Base-by-base conservation (phyloP, 2,797 vertebrate genomes). In the Cyclura pinguis region DNA sequence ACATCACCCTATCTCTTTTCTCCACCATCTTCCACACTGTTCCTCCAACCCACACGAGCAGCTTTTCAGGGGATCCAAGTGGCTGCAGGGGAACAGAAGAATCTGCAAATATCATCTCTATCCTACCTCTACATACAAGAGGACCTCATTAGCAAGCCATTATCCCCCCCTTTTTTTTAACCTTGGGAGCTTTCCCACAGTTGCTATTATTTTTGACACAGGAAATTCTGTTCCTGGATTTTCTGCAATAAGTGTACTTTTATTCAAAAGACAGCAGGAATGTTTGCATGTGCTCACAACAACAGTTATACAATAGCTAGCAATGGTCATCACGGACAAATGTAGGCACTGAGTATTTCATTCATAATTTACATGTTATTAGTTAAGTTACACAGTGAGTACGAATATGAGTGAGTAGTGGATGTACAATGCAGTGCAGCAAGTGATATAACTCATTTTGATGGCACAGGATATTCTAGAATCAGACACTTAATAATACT, bases 381-480 rank as follows among this genome's bases (percentile, higher is more conserved):
- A 77, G 57, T 27, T 62, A 77, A 55, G 27, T 16, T 52, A 69
- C n/a, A 47, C 10, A n/a, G 27, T 38, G 12, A 80, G 32, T 27
- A 89, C 50, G 62, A 80, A 59, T 13, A 62, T 88, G 9, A 67
- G 2, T 57, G 78, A 47, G 42, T 4, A 52, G 8, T 27, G 29
- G 8, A 32, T 83, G 13, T 42, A n/a, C 4, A 59, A 83, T 38
- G 29, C 7, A 83, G 62, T 80, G 32, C 32, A 90, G 47, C 2
- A 81, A 38, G 27, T 86, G 78, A 86, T 50, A 64, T 2, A 80
- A 59, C 4, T 57, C 14, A 50, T 59, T 74, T 50, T 90, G 38
- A 82, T 62, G n/a, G 32, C 32, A 64, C n/a, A 76, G 29, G 12
- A 89, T 52, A 80, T 52, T 74, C 78, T 32, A 10, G 92, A 87